Evolutionary conservation across 2,888 invertebrate genomes (phyloP).

Genomic region (Leuctra nigra): DNA sequence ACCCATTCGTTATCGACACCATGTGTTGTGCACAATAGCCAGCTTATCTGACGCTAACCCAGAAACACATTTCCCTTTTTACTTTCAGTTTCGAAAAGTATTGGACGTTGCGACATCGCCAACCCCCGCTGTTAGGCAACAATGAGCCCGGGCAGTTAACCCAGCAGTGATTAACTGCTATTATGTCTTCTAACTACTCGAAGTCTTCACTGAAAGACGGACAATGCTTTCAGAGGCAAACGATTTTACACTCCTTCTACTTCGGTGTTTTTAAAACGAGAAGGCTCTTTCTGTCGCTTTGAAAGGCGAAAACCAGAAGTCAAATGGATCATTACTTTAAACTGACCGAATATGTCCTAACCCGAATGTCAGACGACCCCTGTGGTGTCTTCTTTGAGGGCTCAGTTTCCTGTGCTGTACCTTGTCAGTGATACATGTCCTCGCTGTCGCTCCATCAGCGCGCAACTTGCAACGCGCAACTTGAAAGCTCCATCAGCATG

Average conservation of each 20-base stretch:
- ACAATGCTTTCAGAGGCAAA: neutral
- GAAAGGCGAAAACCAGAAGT: slow-evolving; percentile 10
- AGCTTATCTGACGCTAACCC: slow-evolving; percentile 3
- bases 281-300: slow-evolving; percentile 5
- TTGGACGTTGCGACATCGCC: slow-evolving; percentile 10
- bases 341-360: slow-evolving; percentile 2
- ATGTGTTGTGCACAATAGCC: slow-evolving; percentile 8
- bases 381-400: neutral
- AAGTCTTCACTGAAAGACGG: neutral
- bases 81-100: slow-evolving; percentile 16
- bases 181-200: slow-evolving; percentile 10
- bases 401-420: slow-evolving; percentile 9
- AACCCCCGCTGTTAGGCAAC: slow-evolving; percentile 13
- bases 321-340: slow-evolving; percentile 10
- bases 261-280: neutral
- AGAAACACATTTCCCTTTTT: slow-evolving; percentile 13
- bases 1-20: slow-evolving; percentile 12
- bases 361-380: neutral
- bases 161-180: slow-evolving; percentile 15
- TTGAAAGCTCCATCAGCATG: too few species aligned
- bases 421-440: neutral
- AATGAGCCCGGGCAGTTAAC: slow-evolving; percentile 7
- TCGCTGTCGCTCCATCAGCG: neutral
- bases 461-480: too few species aligned
- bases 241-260: neutral